Conservation (phyloP, 2,797 vertebrate genomes). For the Caiman crocodilus region DNA sequence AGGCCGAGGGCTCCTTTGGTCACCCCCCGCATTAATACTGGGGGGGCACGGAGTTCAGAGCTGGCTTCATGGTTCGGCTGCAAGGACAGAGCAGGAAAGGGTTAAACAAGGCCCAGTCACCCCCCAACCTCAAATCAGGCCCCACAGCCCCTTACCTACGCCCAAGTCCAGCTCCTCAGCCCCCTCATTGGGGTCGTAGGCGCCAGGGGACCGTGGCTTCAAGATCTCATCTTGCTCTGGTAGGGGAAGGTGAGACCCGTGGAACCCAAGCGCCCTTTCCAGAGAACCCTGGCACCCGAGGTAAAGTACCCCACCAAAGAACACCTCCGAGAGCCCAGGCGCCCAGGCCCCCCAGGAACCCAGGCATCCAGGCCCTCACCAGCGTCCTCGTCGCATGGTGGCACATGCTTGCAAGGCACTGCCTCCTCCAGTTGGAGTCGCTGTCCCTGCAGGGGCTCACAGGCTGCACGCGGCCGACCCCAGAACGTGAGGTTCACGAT, state of each 20-base stretch:
- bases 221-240: too few relatives aligned
- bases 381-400: slow-evolving; percentile 57
- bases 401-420: slow-evolving; percentile 58
- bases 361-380: neutral
- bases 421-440: slow-evolving; percentile 51
- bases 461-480: slow-evolving; percentile 37
- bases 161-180: neutral
- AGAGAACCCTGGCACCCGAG: neutral
- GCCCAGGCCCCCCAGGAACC: neutral
- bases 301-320: neutral
- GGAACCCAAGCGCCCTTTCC: neutral
- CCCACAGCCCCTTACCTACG: neutral
- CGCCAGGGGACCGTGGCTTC: too few relatives aligned
- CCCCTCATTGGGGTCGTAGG: too few relatives aligned
- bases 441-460: slow-evolving; percentile 47
- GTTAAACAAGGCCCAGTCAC: neutral
- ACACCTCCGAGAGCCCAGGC: neutral
- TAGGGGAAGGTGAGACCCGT: too few relatives aligned
- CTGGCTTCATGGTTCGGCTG: too few relatives aligned
- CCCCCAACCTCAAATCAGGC: neutral
- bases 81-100: too few relatives aligned
- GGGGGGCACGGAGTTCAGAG: too few relatives aligned
- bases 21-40: too few relatives aligned
- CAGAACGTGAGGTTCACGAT: slow-evolving; percentile 65
- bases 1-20: too few relatives aligned